Evolutionary conservation across 2,797 vertebrate genomes (phyloP).

Genomic region (Sebastes miniatus): DNA sequence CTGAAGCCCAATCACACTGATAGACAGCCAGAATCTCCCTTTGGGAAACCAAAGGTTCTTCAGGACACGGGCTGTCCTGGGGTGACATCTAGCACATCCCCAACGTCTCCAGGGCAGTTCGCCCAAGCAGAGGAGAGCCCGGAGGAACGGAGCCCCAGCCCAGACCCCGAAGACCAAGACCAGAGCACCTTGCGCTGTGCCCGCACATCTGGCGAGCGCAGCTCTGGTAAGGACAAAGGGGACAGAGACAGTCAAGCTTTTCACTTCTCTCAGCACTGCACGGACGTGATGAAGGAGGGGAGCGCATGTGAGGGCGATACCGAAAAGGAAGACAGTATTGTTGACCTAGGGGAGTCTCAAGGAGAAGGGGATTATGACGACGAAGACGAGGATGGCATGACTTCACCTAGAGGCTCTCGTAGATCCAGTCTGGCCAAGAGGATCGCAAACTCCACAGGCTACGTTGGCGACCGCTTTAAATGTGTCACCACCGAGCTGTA

Average conservation of each 20-base stretch:
- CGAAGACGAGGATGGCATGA: constrained; percentile 73
- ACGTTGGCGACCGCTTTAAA: constrained; percentile 98
- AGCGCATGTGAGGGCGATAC: constrained; percentile 66
- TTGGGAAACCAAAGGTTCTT: constrained; percentile 53
- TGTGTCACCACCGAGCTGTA: constrained; percentile 97
- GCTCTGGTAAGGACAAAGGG: constrained; percentile 72
- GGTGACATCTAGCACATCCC: constrained; percentile 19
- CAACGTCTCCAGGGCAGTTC: constrained; percentile 48
- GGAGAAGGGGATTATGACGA: constrained; percentile 81
- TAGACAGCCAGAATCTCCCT: constrained; percentile 48
- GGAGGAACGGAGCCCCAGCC: constrained; percentile 71
- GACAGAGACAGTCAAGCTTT: constrained; percentile 49
- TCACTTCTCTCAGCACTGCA: constrained; percentile 53
- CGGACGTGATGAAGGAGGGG: constrained; percentile 81
- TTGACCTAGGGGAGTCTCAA: constrained; percentile 79
- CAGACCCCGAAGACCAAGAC: constrained; percentile 78
- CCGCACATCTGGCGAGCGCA: constrained; percentile 82
- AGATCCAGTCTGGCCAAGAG: constrained; percentile 93
- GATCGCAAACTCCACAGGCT: constrained; percentile 97
- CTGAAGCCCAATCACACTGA: constrained; percentile 53
- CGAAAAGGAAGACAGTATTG: constrained; percentile 74
- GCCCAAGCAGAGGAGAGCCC: constrained; percentile 70
- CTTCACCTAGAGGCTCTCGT: constrained; percentile 86
- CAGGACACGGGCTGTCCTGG: constrained; percentile 49
- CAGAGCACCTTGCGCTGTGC: constrained; percentile 83